Conservation (phyloP, 2,888 invertebrate species). For the Pedicia rivosa region DNA sequence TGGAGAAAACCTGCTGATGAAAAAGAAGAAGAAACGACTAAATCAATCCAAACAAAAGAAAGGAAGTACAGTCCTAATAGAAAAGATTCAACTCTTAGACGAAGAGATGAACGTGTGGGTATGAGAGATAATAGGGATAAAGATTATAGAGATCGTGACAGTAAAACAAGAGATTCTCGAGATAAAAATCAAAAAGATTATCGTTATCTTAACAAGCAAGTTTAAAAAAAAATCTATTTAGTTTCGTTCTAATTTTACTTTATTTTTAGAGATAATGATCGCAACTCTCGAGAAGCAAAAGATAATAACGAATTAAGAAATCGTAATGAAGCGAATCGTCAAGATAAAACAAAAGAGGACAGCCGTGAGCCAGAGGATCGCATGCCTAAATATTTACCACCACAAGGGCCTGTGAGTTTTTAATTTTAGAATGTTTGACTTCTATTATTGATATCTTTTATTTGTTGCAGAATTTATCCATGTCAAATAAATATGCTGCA, state of each 20-base stretch:
- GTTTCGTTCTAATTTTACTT: not conserved
- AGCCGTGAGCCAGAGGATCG: conserved; percentile 1
- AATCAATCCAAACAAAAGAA: conserved; percentile 8
- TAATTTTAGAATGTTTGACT: no score
- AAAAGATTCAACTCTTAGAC: conserved; percentile 8
- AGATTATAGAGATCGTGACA: conserved; percentile 11
- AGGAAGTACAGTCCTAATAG: conserved; percentile 21
- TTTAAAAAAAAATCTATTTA: no score
- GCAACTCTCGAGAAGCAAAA: conserved; percentile 11
- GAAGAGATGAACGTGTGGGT: conserved; percentile 11
- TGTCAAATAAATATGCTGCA: no score
- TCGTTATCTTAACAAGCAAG: not conserved
- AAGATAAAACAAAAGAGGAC: not conserved
- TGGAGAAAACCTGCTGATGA: conserved; percentile 22
- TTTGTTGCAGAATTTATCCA: no score
- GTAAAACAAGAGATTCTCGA: conserved; percentile 7
- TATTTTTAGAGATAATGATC: not conserved
- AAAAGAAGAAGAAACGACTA: conserved; percentile 12
- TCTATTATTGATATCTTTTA: no score
- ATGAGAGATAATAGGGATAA: conserved; percentile 15
- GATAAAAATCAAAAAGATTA: conserved; percentile 3
- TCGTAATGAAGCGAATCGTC: conserved; percentile 1
- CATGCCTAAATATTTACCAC: conserved; percentile 58
- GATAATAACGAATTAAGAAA: conserved; percentile 9
- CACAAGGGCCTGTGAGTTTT: conserved; percentile 55